These are phyloP conservation scores for Dipodomys ordii DNA, from an alignment of 2,113 vertebrate species.

Conservation along the genomic window DNA sequence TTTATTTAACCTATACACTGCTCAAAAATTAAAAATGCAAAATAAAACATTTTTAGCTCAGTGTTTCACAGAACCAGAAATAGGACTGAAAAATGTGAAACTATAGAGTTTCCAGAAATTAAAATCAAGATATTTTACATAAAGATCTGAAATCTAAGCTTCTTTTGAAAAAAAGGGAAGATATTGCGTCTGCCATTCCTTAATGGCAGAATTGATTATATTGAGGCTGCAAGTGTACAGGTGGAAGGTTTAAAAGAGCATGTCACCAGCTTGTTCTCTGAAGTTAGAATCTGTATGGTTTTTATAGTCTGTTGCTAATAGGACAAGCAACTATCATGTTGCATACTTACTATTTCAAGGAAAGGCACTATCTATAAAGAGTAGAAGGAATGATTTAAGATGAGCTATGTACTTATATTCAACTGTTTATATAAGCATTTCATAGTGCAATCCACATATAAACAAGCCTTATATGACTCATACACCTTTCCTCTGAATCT, in stretches of 20 bases:
- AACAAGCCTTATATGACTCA: not conserved
- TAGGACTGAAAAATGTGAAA: not conserved
- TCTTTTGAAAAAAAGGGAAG: not conserved
- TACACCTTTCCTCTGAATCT: not conserved
- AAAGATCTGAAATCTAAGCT: not conserved
- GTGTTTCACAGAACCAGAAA: not conserved
- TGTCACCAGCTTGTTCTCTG: not conserved
- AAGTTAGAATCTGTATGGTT: not conserved
- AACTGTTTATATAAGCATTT: conserved; percentile 11
- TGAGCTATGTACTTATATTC: conserved; percentile 30
- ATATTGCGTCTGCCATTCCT: not conserved
- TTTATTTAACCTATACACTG: conserved; percentile 6
- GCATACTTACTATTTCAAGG: conserved; percentile 42
- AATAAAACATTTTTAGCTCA: not conserved
- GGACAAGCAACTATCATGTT: not conserved
- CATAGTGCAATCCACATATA: not conserved
- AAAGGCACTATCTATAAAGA: conserved; percentile 9
- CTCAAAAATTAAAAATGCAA: not conserved
- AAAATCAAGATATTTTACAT: conserved; percentile 9
- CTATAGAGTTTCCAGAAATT: not conserved
- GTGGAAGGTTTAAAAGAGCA: not conserved
- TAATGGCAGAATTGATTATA: not conserved
- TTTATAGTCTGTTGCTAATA: not conserved
- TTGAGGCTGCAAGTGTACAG: not conserved
- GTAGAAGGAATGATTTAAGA: conserved; percentile 41